Conservation (phyloP, 2,797 vertebrate species). For the Lagodon rhomboides region DNA sequence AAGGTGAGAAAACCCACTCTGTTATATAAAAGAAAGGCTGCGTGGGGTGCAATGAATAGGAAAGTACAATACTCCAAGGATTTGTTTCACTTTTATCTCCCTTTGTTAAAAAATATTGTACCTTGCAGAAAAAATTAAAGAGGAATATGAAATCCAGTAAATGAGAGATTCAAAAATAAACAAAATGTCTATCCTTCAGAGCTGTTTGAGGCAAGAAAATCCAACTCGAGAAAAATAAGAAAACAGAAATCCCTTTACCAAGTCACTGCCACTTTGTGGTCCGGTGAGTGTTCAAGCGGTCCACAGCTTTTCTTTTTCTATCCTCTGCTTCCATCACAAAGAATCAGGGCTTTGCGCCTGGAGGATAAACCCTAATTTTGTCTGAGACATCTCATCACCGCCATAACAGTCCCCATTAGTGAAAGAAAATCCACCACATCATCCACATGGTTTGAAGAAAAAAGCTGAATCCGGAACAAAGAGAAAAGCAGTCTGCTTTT, state of each 20-base stretch:
- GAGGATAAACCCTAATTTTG: slow-evolving; percentile 56
- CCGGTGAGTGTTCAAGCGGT: slow-evolving; percentile 55
- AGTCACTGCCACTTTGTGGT: slow-evolving; percentile 64
- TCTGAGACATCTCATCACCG: slow-evolving; percentile 51
- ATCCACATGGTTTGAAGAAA: slow-evolving; percentile 38
- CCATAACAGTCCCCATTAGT: slow-evolving; percentile 40
- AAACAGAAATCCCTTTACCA: slow-evolving; percentile 60
- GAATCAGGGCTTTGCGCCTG: slow-evolving; percentile 58
- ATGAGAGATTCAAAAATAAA: slow-evolving; percentile 26
- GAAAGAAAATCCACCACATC: slow-evolving; percentile 42
- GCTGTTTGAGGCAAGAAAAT: slow-evolving; percentile 26
- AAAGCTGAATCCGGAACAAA: slow-evolving; percentile 74
- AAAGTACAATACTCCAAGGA: slow-evolving; percentile 63
- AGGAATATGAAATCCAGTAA: slow-evolving; percentile 18
- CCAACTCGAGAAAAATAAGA: slow-evolving; percentile 32
- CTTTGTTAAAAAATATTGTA: slow-evolving; percentile 48
- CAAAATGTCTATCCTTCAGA: slow-evolving; percentile 29
- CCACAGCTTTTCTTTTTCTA: slow-evolving; percentile 61
- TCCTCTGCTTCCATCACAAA: slow-evolving; percentile 75
- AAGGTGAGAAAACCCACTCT: slow-evolving; percentile 86
- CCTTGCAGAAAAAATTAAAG: slow-evolving; percentile 38
- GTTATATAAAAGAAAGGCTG: slow-evolving; percentile 81
- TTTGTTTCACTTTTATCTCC: slow-evolving; percentile 61
- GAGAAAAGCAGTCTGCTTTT: slow-evolving; percentile 47
- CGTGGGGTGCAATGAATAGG: slow-evolving; percentile 69